Evolutionary conservation across 2,113 vertebrate genomes (phyloP).

Genomic region (Ictidomys tridecemlineatus): DNA sequence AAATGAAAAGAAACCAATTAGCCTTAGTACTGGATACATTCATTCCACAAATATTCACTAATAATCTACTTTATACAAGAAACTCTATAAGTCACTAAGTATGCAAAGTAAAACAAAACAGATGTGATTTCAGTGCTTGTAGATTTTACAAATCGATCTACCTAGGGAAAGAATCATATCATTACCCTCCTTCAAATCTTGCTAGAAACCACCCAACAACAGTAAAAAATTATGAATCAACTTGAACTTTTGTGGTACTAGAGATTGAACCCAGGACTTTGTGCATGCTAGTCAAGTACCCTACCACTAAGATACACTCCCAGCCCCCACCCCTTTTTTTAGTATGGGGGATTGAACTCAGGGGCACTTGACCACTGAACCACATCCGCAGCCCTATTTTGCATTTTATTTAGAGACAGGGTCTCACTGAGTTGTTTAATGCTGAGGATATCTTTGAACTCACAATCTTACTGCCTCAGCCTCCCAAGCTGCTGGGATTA

Average conservation of each 20-base stretch:
- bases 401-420: no score
- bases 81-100: neutral
- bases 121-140: neutral
- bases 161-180: slow-evolving; percentile 87
- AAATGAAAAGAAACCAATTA: slow-evolving; percentile 86
- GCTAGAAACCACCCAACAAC: slow-evolving; percentile 90
- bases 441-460: no score
- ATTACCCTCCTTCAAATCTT: slow-evolving; percentile 87
- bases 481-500: no score
- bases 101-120: slow-evolving; percentile 46
- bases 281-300: neutral
- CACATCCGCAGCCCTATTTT: no score
- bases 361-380: no score
- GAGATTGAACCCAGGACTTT: neutral
- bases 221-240: neutral
- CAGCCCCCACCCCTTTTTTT: neutral
- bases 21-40: slow-evolving; percentile 64
- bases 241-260: no score
- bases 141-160: slow-evolving; percentile 87
- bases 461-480: no score
- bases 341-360: no score
- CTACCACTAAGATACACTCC: no score
- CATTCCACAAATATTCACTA: slow-evolving; percentile 37
- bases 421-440: no score
- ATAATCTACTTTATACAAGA: slow-evolving; percentile 42